Evolutionary conservation across 2,797 vertebrate genomes (phyloP), one percentile per base, ranked within the genome.

Genomic region (Eulemur rubriventer): DNA sequence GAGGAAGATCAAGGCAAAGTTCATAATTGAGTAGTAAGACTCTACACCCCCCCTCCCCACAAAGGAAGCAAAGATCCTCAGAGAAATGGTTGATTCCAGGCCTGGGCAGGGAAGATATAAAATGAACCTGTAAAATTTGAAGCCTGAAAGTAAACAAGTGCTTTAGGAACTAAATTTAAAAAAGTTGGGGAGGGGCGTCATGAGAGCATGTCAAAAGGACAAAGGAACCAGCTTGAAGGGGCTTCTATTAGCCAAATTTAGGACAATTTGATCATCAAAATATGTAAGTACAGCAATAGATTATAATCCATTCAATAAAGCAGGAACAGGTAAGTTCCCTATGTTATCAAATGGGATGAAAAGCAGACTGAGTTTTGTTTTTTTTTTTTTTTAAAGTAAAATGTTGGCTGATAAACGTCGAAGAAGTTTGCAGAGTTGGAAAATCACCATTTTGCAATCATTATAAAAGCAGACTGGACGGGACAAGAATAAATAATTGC

Each of bases 381-480:
- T 18, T 30, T 30, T 33, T 48, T 41, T 69, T 43, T 70, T 52
- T 76, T n/a, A 7, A 76, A 83, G 26, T 10, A 76, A 48, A 67
- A 93, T 70, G 18, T 16, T 91, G 55, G 43, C 55, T 85, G 61
- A 18, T 83, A 82, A 78, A 46, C 6, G 26, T 46, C 10, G 61
- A 82, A 87, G n/a, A 7, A 43, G 61, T 70, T 72, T 78, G n/a
- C 30, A 83, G 22, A 55, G 13, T 28, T 79, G 33, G 48, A 50
- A 65, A 83, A 79, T 88, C 65, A 92, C 55, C 26, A 94, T 72
- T 88, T 76, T 83, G 33, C 12, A 91, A 88, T 28, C 8, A 55
- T 33, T 73, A 79, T 1, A 94, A 78, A 89, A 88, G 87, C 82
- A 41, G 46, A 91, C 0, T 57, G 26, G 46, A 38, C 28, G 6